Evolutionary conservation across 2,888 invertebrate genomes (phyloP).

Genomic region (Hoplodrina ambigua): DNA sequence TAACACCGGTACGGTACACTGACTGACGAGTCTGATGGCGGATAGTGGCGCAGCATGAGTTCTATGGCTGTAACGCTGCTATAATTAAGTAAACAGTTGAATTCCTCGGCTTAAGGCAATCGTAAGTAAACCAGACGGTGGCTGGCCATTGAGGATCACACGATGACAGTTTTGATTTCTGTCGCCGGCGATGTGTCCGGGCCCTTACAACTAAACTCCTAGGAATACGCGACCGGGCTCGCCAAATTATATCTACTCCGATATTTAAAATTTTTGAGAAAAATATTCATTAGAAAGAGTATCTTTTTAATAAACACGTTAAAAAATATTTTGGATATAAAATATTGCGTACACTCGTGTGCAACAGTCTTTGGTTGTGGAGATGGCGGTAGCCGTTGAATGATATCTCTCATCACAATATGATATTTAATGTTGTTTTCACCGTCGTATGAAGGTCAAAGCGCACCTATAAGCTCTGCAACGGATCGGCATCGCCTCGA

Average conservation of each 20-base stretch:
- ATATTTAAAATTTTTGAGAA: slow-evolving; percentile 37
- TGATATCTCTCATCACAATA: slow-evolving; percentile 44
- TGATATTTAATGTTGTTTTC: slow-evolving; percentile 35
- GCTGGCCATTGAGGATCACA: neutral
- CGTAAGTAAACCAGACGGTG: neutral
- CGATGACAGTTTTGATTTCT: neutral
- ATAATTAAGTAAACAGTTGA: slow-evolving; percentile 1
- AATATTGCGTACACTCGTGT: slow-evolving; percentile 59
- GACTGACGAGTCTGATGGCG: slow-evolving; percentile 12
- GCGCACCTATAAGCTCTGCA: neutral
- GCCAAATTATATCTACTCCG: slow-evolving; percentile 28
- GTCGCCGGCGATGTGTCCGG: neutral
- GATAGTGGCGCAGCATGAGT: neutral
- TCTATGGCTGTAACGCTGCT: slow-evolving; percentile 28
- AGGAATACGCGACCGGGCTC: slow-evolving; percentile 11
- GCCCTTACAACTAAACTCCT: slow-evolving; percentile 1
- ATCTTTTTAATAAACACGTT: slow-evolving; percentile 46
- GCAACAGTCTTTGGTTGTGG: slow-evolving; percentile 67
- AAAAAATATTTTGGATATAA: slow-evolving; percentile 62
- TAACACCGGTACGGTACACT: slow-evolving; percentile 7
- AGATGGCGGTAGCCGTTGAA: slow-evolving; percentile 47
- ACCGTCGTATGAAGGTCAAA: neutral
- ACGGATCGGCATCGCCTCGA: neutral
- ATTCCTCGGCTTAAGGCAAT: slow-evolving; percentile 13
- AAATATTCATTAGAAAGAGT: slow-evolving; percentile 53